These are phyloP conservation scores for Melanostigma gelatinosum DNA, from an alignment of 2,113 vertebrate species.

Conservation along the genomic window DNA sequence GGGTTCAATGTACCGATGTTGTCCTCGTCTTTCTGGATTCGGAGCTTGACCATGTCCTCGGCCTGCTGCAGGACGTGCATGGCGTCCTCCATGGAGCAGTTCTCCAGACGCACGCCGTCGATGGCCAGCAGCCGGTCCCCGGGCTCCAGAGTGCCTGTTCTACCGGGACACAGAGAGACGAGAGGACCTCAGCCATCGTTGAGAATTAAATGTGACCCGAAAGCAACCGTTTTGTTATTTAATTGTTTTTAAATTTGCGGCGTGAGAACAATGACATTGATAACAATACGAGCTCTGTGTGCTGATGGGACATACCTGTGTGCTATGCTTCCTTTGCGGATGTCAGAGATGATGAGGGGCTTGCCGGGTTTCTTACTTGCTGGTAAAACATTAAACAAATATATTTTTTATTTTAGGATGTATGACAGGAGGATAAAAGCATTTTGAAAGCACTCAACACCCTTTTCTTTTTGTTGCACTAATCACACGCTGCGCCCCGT, in stretches of 20 bases:
- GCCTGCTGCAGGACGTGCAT: conserved; percentile 94
- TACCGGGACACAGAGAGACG: conserved; percentile 65
- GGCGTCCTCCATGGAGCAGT: conserved; percentile 95
- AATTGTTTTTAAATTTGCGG: neutral
- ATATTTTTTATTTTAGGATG: neutral
- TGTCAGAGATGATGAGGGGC: conserved; percentile 96
- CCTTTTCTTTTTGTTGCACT: neutral
- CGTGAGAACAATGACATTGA: neutral
- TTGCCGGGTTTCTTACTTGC: conserved; percentile 93
- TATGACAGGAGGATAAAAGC: neutral
- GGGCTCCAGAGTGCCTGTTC: conserved; percentile 96
- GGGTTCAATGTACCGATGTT: conserved; percentile 87
- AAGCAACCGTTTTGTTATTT: neutral
- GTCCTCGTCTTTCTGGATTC: conserved; percentile 98
- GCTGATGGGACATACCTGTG: conserved; percentile 87
- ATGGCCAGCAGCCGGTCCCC: conserved; percentile 97
- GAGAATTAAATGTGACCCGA: neutral
- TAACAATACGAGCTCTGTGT: neutral
- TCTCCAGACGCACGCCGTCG: conserved; percentile 93
- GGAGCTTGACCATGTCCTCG: conserved; percentile 96
- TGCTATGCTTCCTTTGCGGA: conserved; percentile 95
- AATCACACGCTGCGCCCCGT: neutral
- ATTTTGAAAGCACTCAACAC: neutral
- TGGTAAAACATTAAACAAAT: conserved; percentile 62
- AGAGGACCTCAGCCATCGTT: conserved; percentile 50